Base-by-base conservation (phyloP, 2,888 invertebrate genomes). In the Odontomyia ornata region DNA sequence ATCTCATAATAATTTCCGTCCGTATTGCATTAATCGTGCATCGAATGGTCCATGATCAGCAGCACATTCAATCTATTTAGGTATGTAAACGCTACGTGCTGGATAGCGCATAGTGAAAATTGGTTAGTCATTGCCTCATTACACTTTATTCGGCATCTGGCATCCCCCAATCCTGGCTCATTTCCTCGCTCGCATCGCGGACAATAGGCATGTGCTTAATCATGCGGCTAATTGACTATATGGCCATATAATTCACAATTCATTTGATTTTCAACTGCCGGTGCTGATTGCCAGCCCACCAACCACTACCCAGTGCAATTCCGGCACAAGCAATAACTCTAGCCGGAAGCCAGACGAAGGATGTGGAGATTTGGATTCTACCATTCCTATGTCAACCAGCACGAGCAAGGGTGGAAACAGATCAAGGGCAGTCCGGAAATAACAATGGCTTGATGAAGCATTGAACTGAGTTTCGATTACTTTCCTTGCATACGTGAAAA, bases 191-290 rank as follows among this genome's bases (percentile, higher is more conserved):
- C 52, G 18, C 52, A 52, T 52, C 46, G 15, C 65, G 75, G 43
- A 64, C 36, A 62, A 77, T 77, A 46, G 77, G 47, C 75, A 75
- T 78, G 56, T 78, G 77, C 78, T 79, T 77, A 79, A 79, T 79
- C 78, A 79, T 79, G 78, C 78, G 72, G 76, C 77, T 79, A 79
- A 79, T 79, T 79, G 78, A 79, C 78, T 79, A 76, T 79, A 79
- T 79, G 78, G 71, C 77, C 67, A 77, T 77, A 79, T 79, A 77
- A 77, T 79, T 79, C 78, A 79, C 78, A 79, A 76, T 79, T 79
- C 78, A 79, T 79, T 79, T 79, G 75, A 72, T 79, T 77, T 77
- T 30, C 73, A 71, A 60, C 76, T 65, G 78, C 9, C 15, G 76
- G 76, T 57, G 69, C 30, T 72, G 73, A 73, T 73, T 73, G 73